These are phyloP conservation scores for Siniperca obscura DNA, from an alignment of 2,797 vertebrate species.

Conservation along the genomic window DNA sequence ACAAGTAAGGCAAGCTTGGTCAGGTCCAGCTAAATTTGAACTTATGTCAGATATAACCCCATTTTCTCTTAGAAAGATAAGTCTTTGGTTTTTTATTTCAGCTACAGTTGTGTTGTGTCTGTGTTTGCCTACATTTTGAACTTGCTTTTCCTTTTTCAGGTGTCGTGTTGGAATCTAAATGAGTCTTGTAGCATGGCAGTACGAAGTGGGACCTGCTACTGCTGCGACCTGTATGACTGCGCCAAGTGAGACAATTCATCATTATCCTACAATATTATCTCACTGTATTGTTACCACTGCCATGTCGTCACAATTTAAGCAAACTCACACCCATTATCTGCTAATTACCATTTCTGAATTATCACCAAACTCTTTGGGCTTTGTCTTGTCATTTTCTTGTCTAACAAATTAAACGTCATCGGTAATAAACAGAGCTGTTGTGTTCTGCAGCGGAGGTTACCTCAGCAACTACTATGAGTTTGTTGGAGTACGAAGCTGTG, in stretches of 20 bases:
- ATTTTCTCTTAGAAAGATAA: neutral
- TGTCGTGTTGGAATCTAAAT: conserved; percentile 76
- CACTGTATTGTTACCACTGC: neutral
- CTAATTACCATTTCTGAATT: neutral
- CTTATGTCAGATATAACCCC: neutral
- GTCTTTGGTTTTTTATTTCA: neutral
- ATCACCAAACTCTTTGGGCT: neutral
- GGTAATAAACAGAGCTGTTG: neutral
- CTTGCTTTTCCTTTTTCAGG: conserved; percentile 60
- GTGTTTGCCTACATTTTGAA: neutral
- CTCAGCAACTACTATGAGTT: conserved; percentile 85
- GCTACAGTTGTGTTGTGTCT: neutral
- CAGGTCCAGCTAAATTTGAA: neutral
- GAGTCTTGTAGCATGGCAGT: conserved; percentile 80
- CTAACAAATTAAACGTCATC: neutral
- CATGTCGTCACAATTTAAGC: neutral
- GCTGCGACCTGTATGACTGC: conserved; percentile 86
- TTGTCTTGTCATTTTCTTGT: neutral
- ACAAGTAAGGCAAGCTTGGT: neutral
- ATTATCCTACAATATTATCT: neutral
- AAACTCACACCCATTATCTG: neutral
- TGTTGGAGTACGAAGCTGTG: conserved; percentile 82
- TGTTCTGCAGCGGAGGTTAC: conserved; percentile 80
- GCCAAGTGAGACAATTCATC: conserved; percentile 78
- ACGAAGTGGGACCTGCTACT: conserved; percentile 85